Evolutionary conservation across 1,140 invertebrate genomes (phyloP).

Genomic region (Caenorhabditis latens): DNA sequence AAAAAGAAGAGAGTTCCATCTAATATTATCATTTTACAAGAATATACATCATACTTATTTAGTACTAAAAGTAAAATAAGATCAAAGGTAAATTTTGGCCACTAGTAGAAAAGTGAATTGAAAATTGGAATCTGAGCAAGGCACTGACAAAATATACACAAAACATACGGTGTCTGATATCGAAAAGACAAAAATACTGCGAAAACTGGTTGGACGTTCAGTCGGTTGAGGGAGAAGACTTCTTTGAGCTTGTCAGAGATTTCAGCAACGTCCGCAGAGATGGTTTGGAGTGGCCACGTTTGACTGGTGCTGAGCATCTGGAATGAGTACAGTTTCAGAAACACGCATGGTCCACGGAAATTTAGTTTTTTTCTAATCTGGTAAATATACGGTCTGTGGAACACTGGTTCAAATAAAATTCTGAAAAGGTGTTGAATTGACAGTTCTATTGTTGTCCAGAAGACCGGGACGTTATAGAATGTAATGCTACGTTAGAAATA

Average conservation of each 20-base stretch:
- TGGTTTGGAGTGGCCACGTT: conserved; percentile 62
- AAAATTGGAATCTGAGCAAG: neutral
- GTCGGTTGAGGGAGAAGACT: conserved; percentile 9
- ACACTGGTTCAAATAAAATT: too few species aligned
- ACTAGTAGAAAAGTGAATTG: neutral
- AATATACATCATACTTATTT: too few species aligned
- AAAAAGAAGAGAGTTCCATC: too few species aligned
- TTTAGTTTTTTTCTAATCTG: neutral
- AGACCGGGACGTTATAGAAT: too few species aligned
- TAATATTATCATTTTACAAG: too few species aligned
- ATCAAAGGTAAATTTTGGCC: too few species aligned
- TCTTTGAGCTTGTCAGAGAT: conserved; percentile 45
- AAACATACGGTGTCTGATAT: neutral
- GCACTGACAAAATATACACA: conserved; percentile 19
- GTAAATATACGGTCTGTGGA: too few species aligned
- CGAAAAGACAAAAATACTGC: neutral
- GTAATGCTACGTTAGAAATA: too few species aligned
- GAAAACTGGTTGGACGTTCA: neutral
- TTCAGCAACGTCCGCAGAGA: conserved; percentile 61
- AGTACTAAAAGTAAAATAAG: too few species aligned
- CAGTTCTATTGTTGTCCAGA: too few species aligned
- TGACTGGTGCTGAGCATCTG: conserved; percentile 40
- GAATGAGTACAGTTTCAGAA: neutral
- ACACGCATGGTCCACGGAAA: neutral
- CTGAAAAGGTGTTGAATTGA: too few species aligned